Evolutionary conservation across 2,888 invertebrate species (phyloP).

Genomic region (Lycia hirtaria): DNA sequence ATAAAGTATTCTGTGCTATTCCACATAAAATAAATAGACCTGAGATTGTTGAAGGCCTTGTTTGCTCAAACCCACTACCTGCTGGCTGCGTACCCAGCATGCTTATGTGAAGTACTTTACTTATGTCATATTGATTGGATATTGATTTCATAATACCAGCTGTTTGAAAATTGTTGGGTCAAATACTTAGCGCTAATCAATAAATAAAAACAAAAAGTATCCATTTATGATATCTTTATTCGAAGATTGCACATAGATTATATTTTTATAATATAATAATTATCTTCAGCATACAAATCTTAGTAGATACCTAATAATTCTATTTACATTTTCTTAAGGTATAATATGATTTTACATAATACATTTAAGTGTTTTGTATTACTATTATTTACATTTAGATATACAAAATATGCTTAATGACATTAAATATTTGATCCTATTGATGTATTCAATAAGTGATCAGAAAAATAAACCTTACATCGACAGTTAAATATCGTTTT

Average conservation of each 20-base stretch:
- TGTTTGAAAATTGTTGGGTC: no score
- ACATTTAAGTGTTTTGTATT: slow-evolving; percentile 4
- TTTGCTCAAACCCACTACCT: no score
- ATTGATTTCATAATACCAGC: no score
- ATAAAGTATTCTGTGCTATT: no score
- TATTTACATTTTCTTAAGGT: slow-evolving; percentile 4
- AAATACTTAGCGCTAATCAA: no score
- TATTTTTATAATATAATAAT: slow-evolving; percentile 5
- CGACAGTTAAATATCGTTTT: not conserved
- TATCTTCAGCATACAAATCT: slow-evolving; percentile 32
- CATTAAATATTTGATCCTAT: slow-evolving; percentile 3
- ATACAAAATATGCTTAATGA: slow-evolving; percentile 11
- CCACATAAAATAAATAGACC: no score
- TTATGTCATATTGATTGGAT: no score
- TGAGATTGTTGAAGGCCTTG: no score
- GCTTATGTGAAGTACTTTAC: no score
- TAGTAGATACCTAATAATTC: not conserved
- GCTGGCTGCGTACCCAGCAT: no score
- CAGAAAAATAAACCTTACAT: no score
- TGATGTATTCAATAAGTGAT: no score
- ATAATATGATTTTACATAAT: not conserved
- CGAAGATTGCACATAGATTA: slow-evolving; percentile 29
- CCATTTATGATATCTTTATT: slow-evolving; percentile 27
- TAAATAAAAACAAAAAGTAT: not conserved
- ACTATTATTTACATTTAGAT: slow-evolving; percentile 27